These are phyloP conservation scores for Taphrorychus bicolor DNA, from an alignment of 2,888 invertebrate genomes.

Conservation along the genomic window DNA sequence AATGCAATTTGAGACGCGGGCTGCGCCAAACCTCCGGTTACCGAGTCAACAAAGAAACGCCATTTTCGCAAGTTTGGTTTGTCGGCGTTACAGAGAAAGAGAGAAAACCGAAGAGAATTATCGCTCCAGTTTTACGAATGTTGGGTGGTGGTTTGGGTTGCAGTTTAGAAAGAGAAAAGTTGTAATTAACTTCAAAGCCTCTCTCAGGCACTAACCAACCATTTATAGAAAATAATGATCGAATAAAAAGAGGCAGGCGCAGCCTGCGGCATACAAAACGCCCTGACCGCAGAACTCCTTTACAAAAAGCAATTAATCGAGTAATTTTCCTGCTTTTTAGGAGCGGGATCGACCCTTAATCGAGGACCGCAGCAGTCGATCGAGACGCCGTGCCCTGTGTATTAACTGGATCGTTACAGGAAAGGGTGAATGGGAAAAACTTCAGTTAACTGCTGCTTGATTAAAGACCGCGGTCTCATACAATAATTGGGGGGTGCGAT, in stretches of 20 bases:
- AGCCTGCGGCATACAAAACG: constrained; percentile 23
- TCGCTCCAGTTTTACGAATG: too few relatives aligned
- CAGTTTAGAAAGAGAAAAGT: neutral
- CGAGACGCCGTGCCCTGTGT: constrained; percentile 52
- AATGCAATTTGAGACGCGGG: constrained; percentile 62
- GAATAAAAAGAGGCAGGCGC: constrained; percentile 20
- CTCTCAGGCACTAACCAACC: constrained; percentile 16
- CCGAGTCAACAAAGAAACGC: constrained; percentile 60
- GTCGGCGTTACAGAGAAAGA: too few relatives aligned
- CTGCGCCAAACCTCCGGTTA: constrained; percentile 59
- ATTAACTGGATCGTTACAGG: constrained; percentile 54
- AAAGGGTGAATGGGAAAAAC: constrained; percentile 40
- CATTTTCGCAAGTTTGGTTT: constrained; percentile 54
- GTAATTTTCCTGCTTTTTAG: constrained; percentile 38
- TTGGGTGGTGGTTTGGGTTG: too few relatives aligned
- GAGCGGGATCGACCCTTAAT: constrained; percentile 41
- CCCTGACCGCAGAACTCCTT: constrained; percentile 33
- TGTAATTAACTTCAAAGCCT: neutral
- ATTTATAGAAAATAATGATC: constrained; percentile 34
- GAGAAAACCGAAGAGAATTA: too few relatives aligned
- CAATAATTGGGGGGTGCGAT: constrained; percentile 41
- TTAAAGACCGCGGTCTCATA: constrained; percentile 56
- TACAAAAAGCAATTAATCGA: constrained; percentile 39
- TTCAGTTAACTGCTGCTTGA: constrained; percentile 59
- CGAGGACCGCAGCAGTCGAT: constrained; percentile 45